Base-by-base conservation (phyloP, 2,113 vertebrate species). In the Barbus barbus region DNA sequence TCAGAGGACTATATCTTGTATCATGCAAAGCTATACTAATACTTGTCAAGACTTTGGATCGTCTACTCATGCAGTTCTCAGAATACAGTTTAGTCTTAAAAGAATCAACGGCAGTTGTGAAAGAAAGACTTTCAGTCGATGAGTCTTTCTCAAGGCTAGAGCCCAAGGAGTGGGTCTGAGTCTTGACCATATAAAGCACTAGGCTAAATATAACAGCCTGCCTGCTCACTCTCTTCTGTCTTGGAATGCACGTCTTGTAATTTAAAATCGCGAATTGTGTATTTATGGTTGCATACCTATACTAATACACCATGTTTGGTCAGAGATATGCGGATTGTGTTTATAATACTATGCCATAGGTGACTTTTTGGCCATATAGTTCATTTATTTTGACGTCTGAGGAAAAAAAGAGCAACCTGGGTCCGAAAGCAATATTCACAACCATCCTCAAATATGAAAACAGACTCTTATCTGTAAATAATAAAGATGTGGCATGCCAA, bases 111-210 rank as follows among this genome's bases (percentile, higher is more conserved):
- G 26, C 36, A 22, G 18, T 56, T 31, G 91, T 91, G 89, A 94
- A 95, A 94, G 94, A 95, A 91, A 92, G 91, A 87, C 24, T 46
- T 74, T 13, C 13, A 46, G 71, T n/a, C 9, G 9, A 61, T n/a
- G 24, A 79, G 75, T 58, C 56, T n/a, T n/a, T n/a, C n/a, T 89
- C 88, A 85, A 82, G 87, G 86, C 84, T 84, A 82, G 89, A 90
- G 90, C 87, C 84, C 77, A 85, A 93, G 91, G 86, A 93, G 89
- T 87, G 85, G 93, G 90, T 91, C 91, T 92, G 92, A 89, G 93
- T 93, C 93, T 93, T 95, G 94, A 96, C 97, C 97, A 97, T 98
- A 98, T 98, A 99, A 98, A 98, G 97, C 93, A 90, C 93, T 96
- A 94, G 92, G 93, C 96, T 99, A 98, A 98, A 98, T 97, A 96